Conservation (phyloP, 2,888 invertebrate genomes). For the Limnephilus lunatus region DNA sequence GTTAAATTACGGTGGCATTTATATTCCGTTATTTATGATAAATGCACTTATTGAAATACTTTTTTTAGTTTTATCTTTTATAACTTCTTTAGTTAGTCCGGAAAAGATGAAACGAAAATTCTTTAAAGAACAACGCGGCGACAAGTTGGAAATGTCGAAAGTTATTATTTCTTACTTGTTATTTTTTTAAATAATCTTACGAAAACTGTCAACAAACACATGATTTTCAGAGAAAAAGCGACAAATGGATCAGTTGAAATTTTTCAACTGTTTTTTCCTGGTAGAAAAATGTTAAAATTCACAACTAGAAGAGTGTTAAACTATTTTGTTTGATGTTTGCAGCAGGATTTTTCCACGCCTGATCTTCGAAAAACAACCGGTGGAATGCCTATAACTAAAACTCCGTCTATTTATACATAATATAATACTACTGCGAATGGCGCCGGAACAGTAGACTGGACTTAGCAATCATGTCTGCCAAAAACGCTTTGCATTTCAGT, state of each 20-base stretch:
- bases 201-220: background rate
- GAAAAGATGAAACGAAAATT: background rate
- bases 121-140: background rate
- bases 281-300: background rate
- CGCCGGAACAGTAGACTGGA: background rate
- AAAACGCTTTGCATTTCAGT: conserved; percentile 9
- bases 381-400: background rate
- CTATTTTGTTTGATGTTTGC: background rate
- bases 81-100: background rate
- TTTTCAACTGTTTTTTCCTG: background rate
- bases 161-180: background rate
- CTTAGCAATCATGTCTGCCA: background rate
- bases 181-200: background rate
- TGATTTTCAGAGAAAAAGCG: background rate
- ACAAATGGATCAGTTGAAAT: background rate
- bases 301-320: background rate
- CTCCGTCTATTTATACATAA: background rate
- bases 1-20: no score
- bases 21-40: background rate
- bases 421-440: background rate
- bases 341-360: no score
- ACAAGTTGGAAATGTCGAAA: background rate
- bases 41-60: no score
- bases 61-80: no score
- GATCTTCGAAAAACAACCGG: no score